Percentiles rank a stretch among this genome's conserved stretches.
Conservation (phyloP, 2,797 vertebrate genomes). For the Pseudomugil tenellus region DNA sequence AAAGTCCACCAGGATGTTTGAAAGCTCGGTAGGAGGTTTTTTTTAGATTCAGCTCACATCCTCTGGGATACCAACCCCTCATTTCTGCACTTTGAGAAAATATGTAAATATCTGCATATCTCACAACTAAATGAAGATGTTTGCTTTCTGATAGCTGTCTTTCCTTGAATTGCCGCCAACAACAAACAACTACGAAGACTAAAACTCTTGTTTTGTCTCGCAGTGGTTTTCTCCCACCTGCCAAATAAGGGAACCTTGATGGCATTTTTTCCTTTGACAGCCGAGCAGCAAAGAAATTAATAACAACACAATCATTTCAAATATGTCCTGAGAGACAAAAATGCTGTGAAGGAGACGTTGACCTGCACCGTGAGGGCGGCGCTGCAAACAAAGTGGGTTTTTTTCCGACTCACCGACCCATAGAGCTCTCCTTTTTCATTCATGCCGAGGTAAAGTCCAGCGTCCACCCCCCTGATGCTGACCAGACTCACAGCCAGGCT, state of each 20-base stretch:
- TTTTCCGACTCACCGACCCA: conserved; percentile 93
- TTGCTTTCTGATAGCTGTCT: conserved; percentile 37
- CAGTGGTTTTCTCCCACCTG: conserved; percentile 50
- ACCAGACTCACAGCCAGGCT: conserved; percentile 98
- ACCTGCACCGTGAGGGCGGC: conserved; percentile 4
- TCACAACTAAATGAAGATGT: conserved; percentile 68
- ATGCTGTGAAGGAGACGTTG: conserved; percentile 36
- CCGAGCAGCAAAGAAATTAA: not conserved
- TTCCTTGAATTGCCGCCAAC: conserved; percentile 36
- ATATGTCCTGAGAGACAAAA: conserved; percentile 5
- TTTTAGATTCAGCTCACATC: conserved; percentile 27
- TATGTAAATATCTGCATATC: conserved; percentile 82
- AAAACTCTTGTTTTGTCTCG: conserved; percentile 68
- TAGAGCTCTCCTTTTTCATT: conserved; percentile 98
- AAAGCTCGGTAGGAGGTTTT: too few relatives aligned
- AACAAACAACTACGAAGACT: conserved; percentile 23
- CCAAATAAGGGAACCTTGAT: conserved; percentile 46
- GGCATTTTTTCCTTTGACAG: conserved; percentile 28
- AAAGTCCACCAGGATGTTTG: conserved; percentile 18
- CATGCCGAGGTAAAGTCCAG: conserved; percentile 98
- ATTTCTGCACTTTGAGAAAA: conserved; percentile 58
- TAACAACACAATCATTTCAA: conserved; percentile 1
- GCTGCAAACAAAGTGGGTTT: conserved; percentile 27
- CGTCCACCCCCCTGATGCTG: conserved; percentile 97
- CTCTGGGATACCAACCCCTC: conserved; percentile 44